phyloP scores from a whole-genome alignment of 2,888 invertebrate genomes.

The Cataglyphis rosenhaueri region DNA sequence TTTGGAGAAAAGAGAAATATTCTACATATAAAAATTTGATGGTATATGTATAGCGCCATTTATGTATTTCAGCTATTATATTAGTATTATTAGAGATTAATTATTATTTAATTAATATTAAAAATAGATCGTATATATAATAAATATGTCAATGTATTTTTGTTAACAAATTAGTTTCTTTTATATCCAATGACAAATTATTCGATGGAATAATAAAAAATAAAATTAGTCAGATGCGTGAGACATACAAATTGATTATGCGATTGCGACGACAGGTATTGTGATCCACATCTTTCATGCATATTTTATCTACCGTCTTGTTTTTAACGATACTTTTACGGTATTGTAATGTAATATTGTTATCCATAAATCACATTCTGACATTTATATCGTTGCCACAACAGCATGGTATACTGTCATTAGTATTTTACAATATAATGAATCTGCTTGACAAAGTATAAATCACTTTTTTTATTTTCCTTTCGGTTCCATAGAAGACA shows the following conservation, averaged over 20 bases:
- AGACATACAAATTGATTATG: neutral
- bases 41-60: neutral
- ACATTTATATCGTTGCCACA: conserved; percentile 29
- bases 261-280: conserved; percentile 24
- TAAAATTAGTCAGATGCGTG: conserved; percentile 32
- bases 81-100: neutral
- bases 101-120: neutral
- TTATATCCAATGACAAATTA: no score
- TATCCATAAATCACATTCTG: conserved; percentile 49
- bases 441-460: conserved; percentile 9
- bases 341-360: conserved; percentile 44
- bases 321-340: conserved; percentile 4
- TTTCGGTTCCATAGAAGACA: conserved; percentile 14
- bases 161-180: neutral
- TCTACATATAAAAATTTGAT: neutral
- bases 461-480: conserved; percentile 28
- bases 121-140: neutral
- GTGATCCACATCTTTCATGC: conserved; percentile 3
- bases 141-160: neutral
- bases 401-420: conserved; percentile 28
- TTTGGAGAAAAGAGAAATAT: neutral
- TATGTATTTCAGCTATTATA: neutral
- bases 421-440: conserved; percentile 34
- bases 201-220: neutral
- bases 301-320: conserved; percentile 24